phyloP scores from a whole-genome alignment of 2,888 invertebrate genomes.

The Luffia ferchaultella region DNA sequence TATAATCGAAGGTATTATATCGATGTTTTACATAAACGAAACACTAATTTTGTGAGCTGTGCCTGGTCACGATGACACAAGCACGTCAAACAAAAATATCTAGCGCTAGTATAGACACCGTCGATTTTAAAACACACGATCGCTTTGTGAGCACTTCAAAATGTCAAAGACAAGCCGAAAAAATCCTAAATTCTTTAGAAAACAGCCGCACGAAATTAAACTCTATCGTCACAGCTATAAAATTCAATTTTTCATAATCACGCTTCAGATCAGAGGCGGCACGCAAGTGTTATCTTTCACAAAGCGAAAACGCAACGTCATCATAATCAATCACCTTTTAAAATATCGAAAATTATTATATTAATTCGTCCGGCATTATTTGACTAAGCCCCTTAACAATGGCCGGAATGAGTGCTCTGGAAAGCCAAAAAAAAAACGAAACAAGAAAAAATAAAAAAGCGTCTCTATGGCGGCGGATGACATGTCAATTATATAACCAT shows the following conservation, averaged over 20 bases:
- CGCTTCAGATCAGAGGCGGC: slow-evolving; percentile 11
- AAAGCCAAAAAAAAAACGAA: slow-evolving; percentile 25
- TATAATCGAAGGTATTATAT: neutral
- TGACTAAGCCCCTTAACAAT: slow-evolving; percentile 55
- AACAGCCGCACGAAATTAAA: neutral
- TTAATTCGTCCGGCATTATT: slow-evolving; percentile 58
- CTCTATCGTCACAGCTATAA: neutral
- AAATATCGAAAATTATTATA: slow-evolving; percentile 56
- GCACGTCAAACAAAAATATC: slow-evolving; percentile 14
- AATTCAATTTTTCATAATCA: slow-evolving; percentile 3
- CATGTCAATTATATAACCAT: slow-evolving; percentile 59
- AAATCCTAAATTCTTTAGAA: slow-evolving; percentile 9
- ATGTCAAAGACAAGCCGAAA: slow-evolving; percentile 6
- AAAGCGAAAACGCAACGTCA: slow-evolving; percentile 41
- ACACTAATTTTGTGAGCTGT: neutral
- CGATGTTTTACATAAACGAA: neutral
- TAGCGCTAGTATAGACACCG: neutral
- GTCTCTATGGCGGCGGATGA: slow-evolving; percentile 38
- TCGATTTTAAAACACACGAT: slow-evolving; percentile 3
- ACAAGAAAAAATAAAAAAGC: slow-evolving; percentile 22
- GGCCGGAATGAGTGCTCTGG: slow-evolving; percentile 41
- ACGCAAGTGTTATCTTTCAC: slow-evolving; percentile 24
- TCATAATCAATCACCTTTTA: slow-evolving; percentile 60
- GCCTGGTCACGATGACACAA: slow-evolving; percentile 19
- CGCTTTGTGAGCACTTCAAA: slow-evolving; percentile 7